These are phyloP conservation scores for Andrena cerasifolii DNA, from an alignment of 1,140 invertebrate genomes.

Conservation along the genomic window DNA sequence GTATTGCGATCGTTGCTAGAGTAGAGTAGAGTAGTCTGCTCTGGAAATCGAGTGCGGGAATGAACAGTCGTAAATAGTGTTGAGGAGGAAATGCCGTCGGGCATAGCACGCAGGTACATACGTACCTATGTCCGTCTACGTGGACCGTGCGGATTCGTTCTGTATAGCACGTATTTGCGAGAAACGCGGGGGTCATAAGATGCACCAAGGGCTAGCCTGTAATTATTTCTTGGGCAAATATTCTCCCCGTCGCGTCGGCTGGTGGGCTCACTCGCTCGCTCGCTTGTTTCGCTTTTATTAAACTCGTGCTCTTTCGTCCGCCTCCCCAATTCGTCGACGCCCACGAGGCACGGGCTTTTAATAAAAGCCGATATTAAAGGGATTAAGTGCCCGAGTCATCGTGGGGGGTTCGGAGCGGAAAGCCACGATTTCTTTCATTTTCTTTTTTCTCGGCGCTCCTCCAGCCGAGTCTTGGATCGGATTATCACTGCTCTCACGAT, in stretches of 20 bases:
- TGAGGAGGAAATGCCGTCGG: too few relatives aligned
- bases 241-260: slow-evolving; percentile 45
- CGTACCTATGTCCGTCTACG: too few relatives aligned
- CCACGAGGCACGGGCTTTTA: slow-evolving; percentile 50
- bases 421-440: slow-evolving; percentile 44
- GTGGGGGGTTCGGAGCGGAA: slow-evolving; percentile 1
- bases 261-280: slow-evolving; percentile 37
- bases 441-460: background rate
- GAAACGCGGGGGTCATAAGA: slow-evolving; percentile 4
- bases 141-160: background rate
- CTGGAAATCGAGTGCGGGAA: too few relatives aligned
- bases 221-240: slow-evolving; percentile 67
- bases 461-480: background rate
- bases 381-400: slow-evolving; percentile 65
- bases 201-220: slow-evolving; percentile 11
- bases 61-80: too few relatives aligned
- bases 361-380: slow-evolving; percentile 69
- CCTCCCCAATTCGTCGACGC: background rate
- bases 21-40: too few relatives aligned
- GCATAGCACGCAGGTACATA: too few relatives aligned
- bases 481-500: background rate
- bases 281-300: slow-evolving; percentile 66
- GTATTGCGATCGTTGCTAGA: too few relatives aligned
- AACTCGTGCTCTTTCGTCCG: slow-evolving; percentile 38
- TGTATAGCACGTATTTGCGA: background rate